Base-by-base conservation (phyloP, 2,113 vertebrate genomes). In the Oreochromis aureus region DNA sequence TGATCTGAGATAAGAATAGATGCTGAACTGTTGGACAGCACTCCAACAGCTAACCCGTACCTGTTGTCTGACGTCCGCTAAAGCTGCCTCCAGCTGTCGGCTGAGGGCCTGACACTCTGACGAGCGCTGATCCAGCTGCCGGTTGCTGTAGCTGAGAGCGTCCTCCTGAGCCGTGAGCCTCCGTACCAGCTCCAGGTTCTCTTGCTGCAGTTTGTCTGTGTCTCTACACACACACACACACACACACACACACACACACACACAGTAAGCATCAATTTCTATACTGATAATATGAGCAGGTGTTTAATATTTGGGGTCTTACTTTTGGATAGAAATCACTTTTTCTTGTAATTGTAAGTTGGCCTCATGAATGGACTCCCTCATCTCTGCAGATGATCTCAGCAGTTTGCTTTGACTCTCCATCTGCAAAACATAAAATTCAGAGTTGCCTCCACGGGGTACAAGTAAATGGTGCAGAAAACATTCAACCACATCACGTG, bases 41-140 rank as follows among this genome's bases (percentile, higher is more conserved):
- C 9, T 13, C 4, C 24, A 66, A 8, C 3, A 5, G 1, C 16
- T 34, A 10, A 83, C 24, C 19, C 2, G 3, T 96, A 99, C 98
- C 97, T 97, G 97, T 86, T 95, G 96, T 86, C 83, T 96, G 51
- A 98, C 97, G 76, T 97, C 96, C 24, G 96, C 94, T 83, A 98
- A 59, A 59, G 97, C 96, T 5, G 88, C 96, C 92, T 98, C 96
- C 80, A 98, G 96, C 92, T 98, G 97, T 85, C 95, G 94, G 83
- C 86, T 89, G 87, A 98, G 92, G 27, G 95, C 91, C 89, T 95
- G 94, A 30, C 91, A 96, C 63, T 97, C 97, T 5, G 91, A 89
- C 5, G 95, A 96, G 90, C 97, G 97, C 80, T 97, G 95, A 63
- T 97, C 95, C 89, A 98, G 96, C 83, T 97, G 95, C 48, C 91